Percentiles rank a stretch among this genome's conserved stretches.
Evolutionary conservation across 2,113 vertebrate genomes (phyloP).

Genomic region (Lates calcarifer): DNA sequence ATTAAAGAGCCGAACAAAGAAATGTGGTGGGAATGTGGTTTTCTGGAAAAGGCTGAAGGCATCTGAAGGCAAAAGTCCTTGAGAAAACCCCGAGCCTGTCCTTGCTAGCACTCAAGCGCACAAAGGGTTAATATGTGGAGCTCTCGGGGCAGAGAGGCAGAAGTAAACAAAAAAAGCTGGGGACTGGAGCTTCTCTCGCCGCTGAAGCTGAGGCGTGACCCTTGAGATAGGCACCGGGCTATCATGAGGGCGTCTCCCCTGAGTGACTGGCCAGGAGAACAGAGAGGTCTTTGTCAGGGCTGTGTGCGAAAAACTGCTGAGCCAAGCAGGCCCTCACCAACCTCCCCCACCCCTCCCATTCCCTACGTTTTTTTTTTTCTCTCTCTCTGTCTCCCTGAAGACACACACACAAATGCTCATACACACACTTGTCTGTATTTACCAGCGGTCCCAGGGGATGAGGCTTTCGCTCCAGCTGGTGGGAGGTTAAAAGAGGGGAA

Average conservation of each 20-base stretch:
- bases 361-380: slow-evolving; percentile 13
- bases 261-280: slow-evolving; percentile 66
- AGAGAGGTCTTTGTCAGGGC: slow-evolving; percentile 76
- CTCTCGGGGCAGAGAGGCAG: slow-evolving; percentile 41
- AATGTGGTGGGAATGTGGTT: neutral
- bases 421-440: slow-evolving; percentile 70
- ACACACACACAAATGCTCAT: slow-evolving; percentile 52
- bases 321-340: slow-evolving; percentile 58
- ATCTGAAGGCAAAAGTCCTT: neutral
- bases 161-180: slow-evolving; percentile 62
- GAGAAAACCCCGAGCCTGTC: neutral
- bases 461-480: slow-evolving; percentile 66
- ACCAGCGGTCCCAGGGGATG: slow-evolving; percentile 62
- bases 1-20: slow-evolving; percentile 10
- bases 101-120: neutral
- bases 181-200: slow-evolving; percentile 54
- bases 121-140: slow-evolving; percentile 55
- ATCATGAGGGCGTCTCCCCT: slow-evolving; percentile 80
- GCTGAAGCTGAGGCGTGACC: slow-evolving; percentile 74
- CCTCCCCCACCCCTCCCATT: slow-evolving; percentile 1
- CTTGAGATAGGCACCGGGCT: slow-evolving; percentile 76
- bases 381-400: slow-evolving; percentile 43
- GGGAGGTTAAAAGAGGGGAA: slow-evolving; percentile 39
- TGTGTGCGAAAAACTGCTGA: slow-evolving; percentile 77
- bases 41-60: neutral